Percentiles rank a stretch among this genome's conserved stretches.
These are phyloP conservation scores for Bombus turneri DNA, from an alignment of 1,140 invertebrate genomes.

Conservation along the genomic window DNA sequence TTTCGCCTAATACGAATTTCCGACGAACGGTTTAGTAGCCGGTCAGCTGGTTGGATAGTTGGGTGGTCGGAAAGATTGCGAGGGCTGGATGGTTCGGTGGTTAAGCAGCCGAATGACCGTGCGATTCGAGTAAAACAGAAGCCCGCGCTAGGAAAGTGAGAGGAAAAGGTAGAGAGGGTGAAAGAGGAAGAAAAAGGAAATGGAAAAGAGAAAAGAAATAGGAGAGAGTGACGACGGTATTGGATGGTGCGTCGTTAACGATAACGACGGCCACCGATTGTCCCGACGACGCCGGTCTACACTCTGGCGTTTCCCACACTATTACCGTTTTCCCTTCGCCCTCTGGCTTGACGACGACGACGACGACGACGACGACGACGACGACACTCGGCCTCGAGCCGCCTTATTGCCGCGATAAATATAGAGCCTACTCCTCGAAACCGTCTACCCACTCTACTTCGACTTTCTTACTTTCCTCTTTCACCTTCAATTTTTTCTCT, in stretches of 20 bases:
- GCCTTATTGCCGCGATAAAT: conserved; percentile 75
- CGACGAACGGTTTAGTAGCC: neutral
- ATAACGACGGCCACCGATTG: conserved; percentile 77
- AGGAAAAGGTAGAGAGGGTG: conserved; percentile 11
- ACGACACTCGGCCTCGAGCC: conserved; percentile 63
- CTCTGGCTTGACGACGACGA: conserved; percentile 43
- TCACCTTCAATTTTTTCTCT: conserved; percentile 24
- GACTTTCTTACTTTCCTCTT: conserved; percentile 24
- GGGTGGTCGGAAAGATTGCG: neutral
- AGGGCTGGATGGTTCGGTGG: neutral
- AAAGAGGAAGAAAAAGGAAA: conserved; percentile 1
- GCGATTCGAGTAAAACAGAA: conserved; percentile 42
- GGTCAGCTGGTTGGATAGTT: neutral
- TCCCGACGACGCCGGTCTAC: conserved; percentile 67
- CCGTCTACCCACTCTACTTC: conserved; percentile 37
- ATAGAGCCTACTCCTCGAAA: conserved; percentile 71
- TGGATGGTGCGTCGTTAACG: conserved; percentile 75
- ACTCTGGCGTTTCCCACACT: conserved; percentile 31
- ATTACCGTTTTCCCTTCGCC: conserved; percentile 21
- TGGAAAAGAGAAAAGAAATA: conserved; percentile 30
- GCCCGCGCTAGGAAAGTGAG: conserved; percentile 37
- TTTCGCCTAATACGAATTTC: neutral
- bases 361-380: too few relatives aligned
- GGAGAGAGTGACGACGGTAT: conserved; percentile 66
- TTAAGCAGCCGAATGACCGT: conserved; percentile 20